Conservation (phyloP, 2,888 invertebrate species). For the Polia nebulosa region DNA sequence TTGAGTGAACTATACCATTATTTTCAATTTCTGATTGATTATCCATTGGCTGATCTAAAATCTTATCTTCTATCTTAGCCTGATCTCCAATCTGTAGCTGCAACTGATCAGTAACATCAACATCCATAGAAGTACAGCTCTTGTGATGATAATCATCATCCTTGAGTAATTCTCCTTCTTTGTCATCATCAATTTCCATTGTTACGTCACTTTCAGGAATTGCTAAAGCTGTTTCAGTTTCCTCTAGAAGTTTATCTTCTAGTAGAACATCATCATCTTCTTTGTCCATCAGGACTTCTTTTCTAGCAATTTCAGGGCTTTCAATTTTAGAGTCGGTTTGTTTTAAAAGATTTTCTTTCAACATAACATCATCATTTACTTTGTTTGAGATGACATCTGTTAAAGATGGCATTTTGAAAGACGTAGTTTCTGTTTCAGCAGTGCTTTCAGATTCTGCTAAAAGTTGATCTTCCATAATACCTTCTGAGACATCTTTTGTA, state of each 20-base stretch:
- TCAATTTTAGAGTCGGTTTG: neutral
- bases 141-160: conserved; percentile 35
- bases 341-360: conserved; percentile 8
- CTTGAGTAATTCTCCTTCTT: conserved; percentile 46
- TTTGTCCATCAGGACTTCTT: neutral
- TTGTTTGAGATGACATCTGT: conserved; percentile 9
- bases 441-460: conserved; percentile 16
- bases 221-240: conserved; percentile 3
- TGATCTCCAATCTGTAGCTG: neutral
- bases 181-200: conserved; percentile 44
- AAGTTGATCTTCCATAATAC: neutral
- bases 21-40: neutral
- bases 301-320: neutral
- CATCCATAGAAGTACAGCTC: conserved; percentile 37
- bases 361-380: neutral
- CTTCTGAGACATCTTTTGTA: neutral
- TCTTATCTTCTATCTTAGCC: neutral
- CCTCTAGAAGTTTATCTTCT: conserved; percentile 32
- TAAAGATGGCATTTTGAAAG: neutral
- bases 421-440: neutral
- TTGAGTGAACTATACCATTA: neutral
- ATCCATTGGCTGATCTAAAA: conserved; percentile 3
- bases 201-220: conserved; percentile 9
- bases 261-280: conserved; percentile 19
- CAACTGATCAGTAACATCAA: conserved; percentile 31